Conservation (phyloP, 2,113 vertebrate species). For the Xerus inauris region DNA sequence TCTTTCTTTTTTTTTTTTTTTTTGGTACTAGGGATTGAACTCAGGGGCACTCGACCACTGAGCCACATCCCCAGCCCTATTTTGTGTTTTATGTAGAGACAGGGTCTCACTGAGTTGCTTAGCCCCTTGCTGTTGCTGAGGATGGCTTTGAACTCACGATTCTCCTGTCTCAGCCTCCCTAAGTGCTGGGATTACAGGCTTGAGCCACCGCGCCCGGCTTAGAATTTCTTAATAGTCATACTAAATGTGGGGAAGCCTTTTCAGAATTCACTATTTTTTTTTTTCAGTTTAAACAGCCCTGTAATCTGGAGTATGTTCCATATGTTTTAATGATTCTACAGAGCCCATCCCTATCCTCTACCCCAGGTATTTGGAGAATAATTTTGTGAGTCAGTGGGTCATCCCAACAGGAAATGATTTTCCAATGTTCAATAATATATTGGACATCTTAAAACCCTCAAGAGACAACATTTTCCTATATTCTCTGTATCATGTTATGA, state of each 20-base stretch:
- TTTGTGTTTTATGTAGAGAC: too few species aligned
- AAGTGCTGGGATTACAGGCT: too few species aligned
- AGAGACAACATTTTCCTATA: neutral
- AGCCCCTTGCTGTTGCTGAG: too few species aligned
- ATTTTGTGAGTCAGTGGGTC: neutral
- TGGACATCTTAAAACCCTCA: neutral
- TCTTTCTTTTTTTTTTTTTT: too few species aligned
- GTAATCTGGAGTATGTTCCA: neutral
- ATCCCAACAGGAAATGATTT: constrained; percentile 3
- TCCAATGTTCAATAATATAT: neutral
- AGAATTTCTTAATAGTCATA: neutral
- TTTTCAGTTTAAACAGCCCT: neutral
- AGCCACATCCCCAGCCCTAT: too few species aligned
- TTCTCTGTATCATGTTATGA: constrained; percentile 1
- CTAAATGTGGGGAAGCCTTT: neutral
- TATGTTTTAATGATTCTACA: neutral
- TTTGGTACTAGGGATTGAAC: too few species aligned
- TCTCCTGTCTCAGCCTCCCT: too few species aligned
- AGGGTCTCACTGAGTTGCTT: too few species aligned
- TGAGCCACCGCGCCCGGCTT: too few species aligned
- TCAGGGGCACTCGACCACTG: too few species aligned
- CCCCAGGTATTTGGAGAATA: neutral
- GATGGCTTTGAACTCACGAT: too few species aligned
- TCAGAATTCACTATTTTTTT: neutral
- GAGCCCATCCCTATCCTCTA: neutral